These are phyloP conservation scores for Pseudonaja textilis DNA, from an alignment of 2,113 vertebrate genomes.

Conservation along the genomic window DNA sequence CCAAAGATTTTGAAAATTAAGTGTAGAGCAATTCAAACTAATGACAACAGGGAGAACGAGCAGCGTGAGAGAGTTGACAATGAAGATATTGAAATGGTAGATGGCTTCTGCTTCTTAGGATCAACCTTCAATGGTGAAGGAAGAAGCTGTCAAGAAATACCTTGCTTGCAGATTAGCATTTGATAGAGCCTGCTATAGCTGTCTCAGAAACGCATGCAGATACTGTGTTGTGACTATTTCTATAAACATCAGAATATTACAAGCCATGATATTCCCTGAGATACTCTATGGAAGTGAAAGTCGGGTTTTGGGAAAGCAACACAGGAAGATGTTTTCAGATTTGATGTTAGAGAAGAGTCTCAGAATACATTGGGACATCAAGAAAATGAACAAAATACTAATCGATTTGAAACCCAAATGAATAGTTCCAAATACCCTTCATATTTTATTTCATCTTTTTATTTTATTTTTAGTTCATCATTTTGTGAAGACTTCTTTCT, in stretches of 20 bases:
- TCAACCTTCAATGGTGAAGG: background rate
- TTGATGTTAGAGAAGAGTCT: background rate
- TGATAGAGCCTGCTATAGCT: background rate
- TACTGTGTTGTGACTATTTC: background rate
- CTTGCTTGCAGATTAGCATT: background rate
- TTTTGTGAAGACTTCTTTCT: background rate
- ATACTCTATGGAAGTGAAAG: background rate
- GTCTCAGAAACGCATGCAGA: background rate
- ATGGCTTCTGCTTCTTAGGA: background rate
- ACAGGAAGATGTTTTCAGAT: background rate
- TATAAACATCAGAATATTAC: background rate
- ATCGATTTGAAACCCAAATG: background rate
- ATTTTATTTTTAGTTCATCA: background rate
- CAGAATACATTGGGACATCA: background rate
- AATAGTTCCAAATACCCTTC: background rate
- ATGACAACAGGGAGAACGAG: background rate
- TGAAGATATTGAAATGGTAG: background rate
- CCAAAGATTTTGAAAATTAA: background rate
- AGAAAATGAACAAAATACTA: background rate
- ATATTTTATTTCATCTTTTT: background rate
- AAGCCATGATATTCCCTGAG: background rate
- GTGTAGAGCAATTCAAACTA: background rate
- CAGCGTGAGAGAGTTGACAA: background rate
- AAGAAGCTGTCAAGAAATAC: background rate
- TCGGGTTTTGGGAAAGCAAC: background rate